Evolutionary conservation across 2,888 invertebrate genomes (phyloP), one percentile per base, ranked within the genome.

Genomic region (Pyrrhosoma nymphula): DNA sequence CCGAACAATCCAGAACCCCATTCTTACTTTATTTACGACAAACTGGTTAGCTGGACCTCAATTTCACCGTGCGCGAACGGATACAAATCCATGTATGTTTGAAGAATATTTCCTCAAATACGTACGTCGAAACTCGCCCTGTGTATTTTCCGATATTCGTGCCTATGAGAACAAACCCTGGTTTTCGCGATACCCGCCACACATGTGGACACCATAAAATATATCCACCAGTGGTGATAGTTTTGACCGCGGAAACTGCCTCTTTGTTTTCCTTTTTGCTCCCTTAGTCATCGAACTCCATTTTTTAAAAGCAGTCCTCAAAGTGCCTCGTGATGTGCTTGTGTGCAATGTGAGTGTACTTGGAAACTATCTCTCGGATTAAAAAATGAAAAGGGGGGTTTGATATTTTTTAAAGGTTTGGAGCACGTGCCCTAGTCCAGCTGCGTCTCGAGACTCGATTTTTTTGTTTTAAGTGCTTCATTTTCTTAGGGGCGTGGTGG

Each of bases 381-480:
- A 3, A 82, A 30, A 14, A 35, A 16, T 26, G 82, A 82, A 16
- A n/a, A n/a, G 35, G 35, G 14, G n/a, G 4, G 60, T 26, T 69
- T 69, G 23, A 69, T 12, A 69, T 4, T 8, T 6, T 8, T 1
- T 4, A 82, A 30, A 12, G 1, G 35, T 6, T 35, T 16, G 82
- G 35, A 35, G 82, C 35, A 82, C 26, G 82, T 82, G 82, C 82
- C n/a, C 82, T 69, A 35, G 82, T 82, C 82, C 82, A 82, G 82
- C 82, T 82, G 82, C 35, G 82, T 35, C 82, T 82, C 82, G 0
- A 35, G 35, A 35, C 82, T 23, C 16, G 82, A 82, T 14, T 14
- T 26, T 35, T 6, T 26, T 26, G 6, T 35, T 35, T 35, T 16
- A 35, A 35, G 82, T 82, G 18, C 82, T 82, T 82, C 35, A 12